phyloP scores from a whole-genome alignment of 2,888 invertebrate genomes.

The Nebria brevicollis region DNA sequence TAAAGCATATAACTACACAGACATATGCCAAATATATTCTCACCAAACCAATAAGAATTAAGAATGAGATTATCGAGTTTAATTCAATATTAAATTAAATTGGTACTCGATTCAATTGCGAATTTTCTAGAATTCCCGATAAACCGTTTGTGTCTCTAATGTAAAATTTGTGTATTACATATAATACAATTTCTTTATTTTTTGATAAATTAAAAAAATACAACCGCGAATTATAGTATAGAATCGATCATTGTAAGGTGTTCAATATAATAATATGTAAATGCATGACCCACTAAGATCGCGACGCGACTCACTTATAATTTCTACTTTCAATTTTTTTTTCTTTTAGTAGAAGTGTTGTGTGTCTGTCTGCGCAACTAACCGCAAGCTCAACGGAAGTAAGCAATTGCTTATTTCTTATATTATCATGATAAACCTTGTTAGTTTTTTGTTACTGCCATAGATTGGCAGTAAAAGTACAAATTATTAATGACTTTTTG shows the following conservation, averaged over 20 bases:
- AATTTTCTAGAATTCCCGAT: too few relatives aligned
- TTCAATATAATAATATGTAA: not conserved
- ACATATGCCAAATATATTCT: too few relatives aligned
- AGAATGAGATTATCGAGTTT: too few relatives aligned
- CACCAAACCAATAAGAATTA: too few relatives aligned
- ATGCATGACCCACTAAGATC: not conserved
- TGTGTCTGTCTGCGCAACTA: not conserved
- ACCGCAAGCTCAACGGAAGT: not conserved
- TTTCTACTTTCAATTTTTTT: not conserved
- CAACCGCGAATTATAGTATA: not conserved
- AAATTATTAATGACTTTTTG: not conserved
- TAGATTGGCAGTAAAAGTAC: not conserved
- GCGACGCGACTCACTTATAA: not conserved
- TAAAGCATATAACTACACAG: too few relatives aligned
- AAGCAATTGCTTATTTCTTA: not conserved
- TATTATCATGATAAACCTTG: not conserved
- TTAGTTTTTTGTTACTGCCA: not conserved
- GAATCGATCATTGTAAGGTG: conserved; percentile 1
- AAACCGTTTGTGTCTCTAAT: too few relatives aligned
- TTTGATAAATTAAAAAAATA: not conserved
- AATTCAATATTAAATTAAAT: too few relatives aligned
- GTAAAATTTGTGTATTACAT: too few relatives aligned
- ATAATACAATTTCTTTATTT: too few relatives aligned
- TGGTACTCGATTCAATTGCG: too few relatives aligned
- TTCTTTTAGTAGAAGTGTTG: not conserved